Evolutionary conservation across 92 coral and sea anemone genomes (phyloP).

Genomic region (Bergia puertoricense): DNA sequence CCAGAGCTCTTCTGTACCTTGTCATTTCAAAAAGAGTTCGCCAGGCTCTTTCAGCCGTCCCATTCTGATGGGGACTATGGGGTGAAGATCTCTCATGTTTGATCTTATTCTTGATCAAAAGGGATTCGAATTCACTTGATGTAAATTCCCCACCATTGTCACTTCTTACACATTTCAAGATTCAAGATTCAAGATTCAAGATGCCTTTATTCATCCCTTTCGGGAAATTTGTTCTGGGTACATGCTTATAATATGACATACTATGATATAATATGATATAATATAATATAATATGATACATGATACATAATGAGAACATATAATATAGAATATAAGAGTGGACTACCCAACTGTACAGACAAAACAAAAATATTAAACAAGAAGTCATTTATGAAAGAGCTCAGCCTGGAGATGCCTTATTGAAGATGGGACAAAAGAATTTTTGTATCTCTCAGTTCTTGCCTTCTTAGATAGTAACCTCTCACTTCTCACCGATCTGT

Average conservation of each 20-base stretch:
- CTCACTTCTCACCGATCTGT: background rate
- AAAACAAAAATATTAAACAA: background rate
- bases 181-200: background rate
- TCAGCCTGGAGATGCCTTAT: background rate
- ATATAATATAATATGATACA: background rate
- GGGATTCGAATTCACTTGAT: no score
- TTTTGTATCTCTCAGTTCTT: background rate
- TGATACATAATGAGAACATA: background rate
- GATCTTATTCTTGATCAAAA: no score
- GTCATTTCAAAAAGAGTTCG: no score
- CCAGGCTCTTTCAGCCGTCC: background rate
- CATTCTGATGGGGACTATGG: no score
- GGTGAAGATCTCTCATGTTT: no score
- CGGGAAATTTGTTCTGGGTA: background rate
- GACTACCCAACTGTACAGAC: background rate
- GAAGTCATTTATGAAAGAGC: background rate
- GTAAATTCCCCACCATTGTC: no score
- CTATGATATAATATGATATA: background rate
- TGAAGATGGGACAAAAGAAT: background rate
- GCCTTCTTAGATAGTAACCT: background rate
- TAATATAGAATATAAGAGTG: background rate
- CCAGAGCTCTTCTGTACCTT: no score
- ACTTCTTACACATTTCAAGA: no score
- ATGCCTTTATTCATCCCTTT: background rate
- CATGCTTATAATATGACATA: background rate